phyloP scores from a whole-genome alignment of 1,140 invertebrate genomes.

The Drosophila baimaii region DNA sequence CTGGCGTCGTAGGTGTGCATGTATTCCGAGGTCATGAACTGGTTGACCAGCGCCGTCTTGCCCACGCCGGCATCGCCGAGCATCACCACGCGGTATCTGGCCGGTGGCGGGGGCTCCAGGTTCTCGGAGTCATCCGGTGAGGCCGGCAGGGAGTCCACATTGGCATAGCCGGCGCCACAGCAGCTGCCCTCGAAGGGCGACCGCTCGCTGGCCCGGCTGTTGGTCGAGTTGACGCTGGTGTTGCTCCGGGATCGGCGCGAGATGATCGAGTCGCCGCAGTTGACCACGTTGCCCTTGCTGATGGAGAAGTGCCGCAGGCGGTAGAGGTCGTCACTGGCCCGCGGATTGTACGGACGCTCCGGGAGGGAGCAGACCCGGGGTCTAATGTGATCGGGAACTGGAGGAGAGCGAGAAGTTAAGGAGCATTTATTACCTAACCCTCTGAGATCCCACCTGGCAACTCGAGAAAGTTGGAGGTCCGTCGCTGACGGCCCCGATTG shows the following conservation, averaged over 20 bases:
- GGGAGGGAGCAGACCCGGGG: slow-evolving; percentile 93
- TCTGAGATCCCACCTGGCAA: slow-evolving; percentile 89
- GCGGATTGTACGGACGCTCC: slow-evolving; percentile 92
- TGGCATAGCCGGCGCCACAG: slow-evolving; percentile 90
- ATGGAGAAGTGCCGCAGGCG: slow-evolving; percentile 94
- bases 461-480: slow-evolving; percentile 94
- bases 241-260: slow-evolving; percentile 91
- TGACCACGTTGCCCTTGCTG: slow-evolving; percentile 93
- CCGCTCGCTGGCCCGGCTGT: slow-evolving; percentile 91
- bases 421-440: no score
- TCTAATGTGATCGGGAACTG: slow-evolving; percentile 92
- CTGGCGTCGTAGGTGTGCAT: slow-evolving; percentile 96
- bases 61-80: slow-evolving; percentile 94
- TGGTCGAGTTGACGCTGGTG: slow-evolving; percentile 92
- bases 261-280: slow-evolving; percentile 95
- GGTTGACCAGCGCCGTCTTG: slow-evolving; percentile 94
- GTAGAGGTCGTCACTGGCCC: slow-evolving; percentile 92
- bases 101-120: slow-evolving; percentile 75
- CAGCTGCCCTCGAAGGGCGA: slow-evolving; percentile 93
- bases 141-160: slow-evolving; percentile 88
- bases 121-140: slow-evolving; percentile 86
- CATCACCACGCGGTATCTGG: slow-evolving; percentile 89
- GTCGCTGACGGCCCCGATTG: slow-evolving; percentile 89
- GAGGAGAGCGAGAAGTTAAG: slow-evolving; percentile 29
- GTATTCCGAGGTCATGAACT: slow-evolving; percentile 97